Evolutionary conservation across 2,797 vertebrate species (phyloP).

Genomic region (Nannoperca australis): DNA sequence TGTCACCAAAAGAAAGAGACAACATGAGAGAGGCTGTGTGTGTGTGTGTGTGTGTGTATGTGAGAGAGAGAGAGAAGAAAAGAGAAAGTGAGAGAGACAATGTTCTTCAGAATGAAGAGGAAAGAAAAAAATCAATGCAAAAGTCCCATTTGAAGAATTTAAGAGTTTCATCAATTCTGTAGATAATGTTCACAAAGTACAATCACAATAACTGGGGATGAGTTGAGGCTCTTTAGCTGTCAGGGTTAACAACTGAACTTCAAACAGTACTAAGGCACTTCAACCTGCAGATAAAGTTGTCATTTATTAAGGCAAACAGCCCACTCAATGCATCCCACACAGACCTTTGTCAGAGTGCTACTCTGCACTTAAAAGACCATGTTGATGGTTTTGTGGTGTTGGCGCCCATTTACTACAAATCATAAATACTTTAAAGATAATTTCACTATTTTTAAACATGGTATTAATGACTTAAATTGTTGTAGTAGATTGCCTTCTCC

Average conservation of each 20-base stretch:
- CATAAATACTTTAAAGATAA: not conserved
- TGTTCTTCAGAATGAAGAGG: not conserved
- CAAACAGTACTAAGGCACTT: constrained; percentile 52
- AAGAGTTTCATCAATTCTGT: constrained; percentile 39
- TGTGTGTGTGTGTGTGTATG: not conserved
- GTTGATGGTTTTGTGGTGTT: constrained; percentile 34
- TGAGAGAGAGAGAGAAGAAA: not conserved
- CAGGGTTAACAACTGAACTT: constrained; percentile 55
- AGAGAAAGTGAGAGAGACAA: not conserved
- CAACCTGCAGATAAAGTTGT: constrained; percentile 45
- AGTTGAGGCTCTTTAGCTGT: constrained; percentile 40
- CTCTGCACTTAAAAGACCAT: constrained; percentile 47
- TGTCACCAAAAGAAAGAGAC: constrained; percentile 46
- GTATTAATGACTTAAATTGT: too few relatives aligned
- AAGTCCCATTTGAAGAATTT: constrained; percentile 21
- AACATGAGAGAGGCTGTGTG: constrained; percentile 21
- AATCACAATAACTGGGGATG: constrained; percentile 9
- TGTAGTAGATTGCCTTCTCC: too few relatives aligned
- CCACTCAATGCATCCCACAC: constrained; percentile 45
- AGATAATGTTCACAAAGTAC: constrained; percentile 22
- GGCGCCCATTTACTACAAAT: constrained; percentile 35
- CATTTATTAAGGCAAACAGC: constrained; percentile 40
- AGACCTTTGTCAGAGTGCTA: constrained; percentile 47
- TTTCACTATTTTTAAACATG: too few relatives aligned
- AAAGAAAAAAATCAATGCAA: not conserved